phyloP scores from a whole-genome alignment of 2,113 vertebrate genomes.

The Podocnemis expansa region DNA sequence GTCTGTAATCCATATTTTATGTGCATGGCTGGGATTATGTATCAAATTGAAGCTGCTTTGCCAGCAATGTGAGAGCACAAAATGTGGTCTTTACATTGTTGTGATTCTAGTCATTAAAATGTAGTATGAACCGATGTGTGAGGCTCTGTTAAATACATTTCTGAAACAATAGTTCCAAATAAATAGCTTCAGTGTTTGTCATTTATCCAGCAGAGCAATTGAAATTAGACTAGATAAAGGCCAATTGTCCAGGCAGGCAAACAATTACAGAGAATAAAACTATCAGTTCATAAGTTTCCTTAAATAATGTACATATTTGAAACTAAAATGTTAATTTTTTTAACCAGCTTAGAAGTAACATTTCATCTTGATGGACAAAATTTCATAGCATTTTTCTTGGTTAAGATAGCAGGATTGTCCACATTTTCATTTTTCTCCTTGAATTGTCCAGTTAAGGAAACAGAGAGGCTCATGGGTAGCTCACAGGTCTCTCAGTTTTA shows the following conservation, averaged over 20 bases:
- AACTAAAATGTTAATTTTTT: not conserved
- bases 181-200: not conserved
- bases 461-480: not conserved
- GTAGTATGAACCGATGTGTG: not conserved
- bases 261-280: too few species aligned
- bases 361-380: not conserved
- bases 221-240: not conserved
- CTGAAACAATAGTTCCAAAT: not conserved
- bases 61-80: not conserved
- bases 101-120: not conserved
- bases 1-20: not conserved
- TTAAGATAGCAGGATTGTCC: not conserved
- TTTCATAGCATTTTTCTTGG: not conserved
- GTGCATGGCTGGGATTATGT: not conserved
- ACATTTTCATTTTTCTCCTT: not conserved
- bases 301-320: too few species aligned
- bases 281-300: too few species aligned
- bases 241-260: not conserved
- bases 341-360: not conserved
- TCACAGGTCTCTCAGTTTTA: not conserved
- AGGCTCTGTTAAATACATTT: not conserved
- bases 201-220: not conserved
- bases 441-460: not conserved
- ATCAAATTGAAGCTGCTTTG: not conserved
- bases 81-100: not conserved